Evolutionary conservation across 2,797 vertebrate genomes (phyloP).

Genomic region (Syngnathus rostellatus): DNA sequence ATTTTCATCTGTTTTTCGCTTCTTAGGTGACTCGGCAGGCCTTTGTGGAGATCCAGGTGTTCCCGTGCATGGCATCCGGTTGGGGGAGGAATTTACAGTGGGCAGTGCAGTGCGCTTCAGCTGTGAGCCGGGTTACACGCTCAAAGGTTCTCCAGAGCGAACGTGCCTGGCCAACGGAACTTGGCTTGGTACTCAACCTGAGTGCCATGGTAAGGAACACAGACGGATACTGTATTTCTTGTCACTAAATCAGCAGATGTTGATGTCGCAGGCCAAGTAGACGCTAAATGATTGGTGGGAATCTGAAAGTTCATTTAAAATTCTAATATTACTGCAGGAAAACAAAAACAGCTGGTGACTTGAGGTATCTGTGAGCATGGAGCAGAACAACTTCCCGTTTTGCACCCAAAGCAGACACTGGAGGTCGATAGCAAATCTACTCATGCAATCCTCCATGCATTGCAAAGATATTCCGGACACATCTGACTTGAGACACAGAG

Average conservation of each 20-base stretch:
- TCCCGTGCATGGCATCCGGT: conserved; percentile 85
- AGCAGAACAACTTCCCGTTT: conserved; percentile 12
- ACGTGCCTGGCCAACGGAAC: conserved; percentile 77
- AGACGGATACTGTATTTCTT: too few species aligned
- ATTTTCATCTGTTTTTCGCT: not conserved
- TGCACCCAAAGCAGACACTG: not conserved
- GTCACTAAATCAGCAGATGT: not conserved
- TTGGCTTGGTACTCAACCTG: conserved; percentile 86
- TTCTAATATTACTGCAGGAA: not conserved
- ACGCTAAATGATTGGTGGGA: not conserved
- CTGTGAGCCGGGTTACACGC: conserved; percentile 84
- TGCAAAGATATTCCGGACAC: conserved; percentile 20
- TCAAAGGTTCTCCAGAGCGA: conserved; percentile 84
- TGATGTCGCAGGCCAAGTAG: too few species aligned
- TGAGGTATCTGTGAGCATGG: not conserved
- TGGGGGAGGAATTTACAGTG: conserved; percentile 80
- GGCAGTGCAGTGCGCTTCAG: conserved; percentile 83
- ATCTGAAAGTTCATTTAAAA: not conserved
- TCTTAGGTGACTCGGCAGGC: conserved; percentile 76
- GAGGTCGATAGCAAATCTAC: conserved; percentile 15
- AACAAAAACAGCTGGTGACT: not conserved
- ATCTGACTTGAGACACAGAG: conserved; percentile 21
- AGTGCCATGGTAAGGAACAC: conserved; percentile 80
- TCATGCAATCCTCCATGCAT: not conserved
- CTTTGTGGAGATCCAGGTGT: conserved; percentile 88